A percentile compares a stretch with the other conserved stretches of the same genome.
These are phyloP conservation scores for Fratercula arctica DNA, from an alignment of 2,797 vertebrate species.

Conservation along the genomic window DNA sequence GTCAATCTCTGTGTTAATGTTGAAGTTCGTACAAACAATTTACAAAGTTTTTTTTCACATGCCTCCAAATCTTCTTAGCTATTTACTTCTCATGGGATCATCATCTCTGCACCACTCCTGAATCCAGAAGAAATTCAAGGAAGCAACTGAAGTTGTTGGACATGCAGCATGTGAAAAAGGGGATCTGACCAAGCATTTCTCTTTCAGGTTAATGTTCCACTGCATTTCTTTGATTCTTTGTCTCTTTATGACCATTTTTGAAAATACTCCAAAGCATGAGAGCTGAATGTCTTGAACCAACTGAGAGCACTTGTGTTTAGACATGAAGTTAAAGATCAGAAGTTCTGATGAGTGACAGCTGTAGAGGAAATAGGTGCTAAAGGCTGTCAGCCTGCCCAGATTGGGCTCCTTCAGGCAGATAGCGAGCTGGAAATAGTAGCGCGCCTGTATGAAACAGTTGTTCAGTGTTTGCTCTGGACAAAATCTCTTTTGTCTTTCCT, in stretches of 20 bases:
- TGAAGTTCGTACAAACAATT: neutral
- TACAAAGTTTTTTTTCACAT: neutral
- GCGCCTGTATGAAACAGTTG: neutral
- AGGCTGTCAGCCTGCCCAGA: neutral
- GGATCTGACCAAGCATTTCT: neutral
- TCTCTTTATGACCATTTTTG: neutral
- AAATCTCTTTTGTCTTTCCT: neutral
- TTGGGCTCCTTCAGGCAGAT: neutral
- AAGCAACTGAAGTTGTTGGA: neutral
- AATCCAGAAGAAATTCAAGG: neutral
- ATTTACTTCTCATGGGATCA: neutral
- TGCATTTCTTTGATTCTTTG: neutral
- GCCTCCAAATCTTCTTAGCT: neutral
- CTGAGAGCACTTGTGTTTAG: neutral
- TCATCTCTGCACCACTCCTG: neutral
- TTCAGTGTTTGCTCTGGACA: neutral
- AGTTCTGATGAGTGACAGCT: neutral
- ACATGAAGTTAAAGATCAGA: neutral
- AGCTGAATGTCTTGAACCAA: neutral
- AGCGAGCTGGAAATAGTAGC: neutral
- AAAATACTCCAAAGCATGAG: neutral
- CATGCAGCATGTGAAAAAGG: neutral
- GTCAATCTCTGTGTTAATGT: neutral
- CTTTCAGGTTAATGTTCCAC: neutral
- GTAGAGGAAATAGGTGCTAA: neutral